Evolutionary conservation across 2,888 invertebrate genomes (phyloP).

Genomic region (Schizotus pectinicornis): DNA sequence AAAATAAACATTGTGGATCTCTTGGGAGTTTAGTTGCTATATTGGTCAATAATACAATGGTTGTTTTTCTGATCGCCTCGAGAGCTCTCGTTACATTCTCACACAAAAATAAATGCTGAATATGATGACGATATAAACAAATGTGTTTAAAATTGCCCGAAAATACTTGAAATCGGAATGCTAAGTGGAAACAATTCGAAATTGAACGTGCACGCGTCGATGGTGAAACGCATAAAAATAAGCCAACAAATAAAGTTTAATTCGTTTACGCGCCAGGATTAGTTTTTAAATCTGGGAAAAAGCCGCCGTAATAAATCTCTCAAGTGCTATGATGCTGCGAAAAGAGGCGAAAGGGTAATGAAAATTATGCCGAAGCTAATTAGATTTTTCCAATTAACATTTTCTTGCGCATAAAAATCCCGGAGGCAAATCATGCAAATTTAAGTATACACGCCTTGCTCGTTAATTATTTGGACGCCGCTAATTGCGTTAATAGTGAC

Average conservation of each 20-base stretch:
- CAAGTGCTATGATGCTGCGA: no score
- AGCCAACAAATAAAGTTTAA: neutral
- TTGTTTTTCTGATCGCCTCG: neutral
- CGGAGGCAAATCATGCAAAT: neutral
- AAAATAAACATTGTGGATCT: neutral
- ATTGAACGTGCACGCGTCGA: neutral
- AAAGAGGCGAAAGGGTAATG: neutral
- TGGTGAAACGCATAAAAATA: neutral
- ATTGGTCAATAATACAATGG: neutral
- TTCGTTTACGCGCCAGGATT: neutral
- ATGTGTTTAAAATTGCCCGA: constrained; percentile 14
- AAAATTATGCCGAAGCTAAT: neutral
- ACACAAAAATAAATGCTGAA: constrained; percentile 10
- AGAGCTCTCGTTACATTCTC: neutral
- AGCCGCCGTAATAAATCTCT: no score
- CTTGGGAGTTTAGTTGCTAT: neutral
- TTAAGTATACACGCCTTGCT: neutral
- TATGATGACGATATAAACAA: constrained; percentile 8
- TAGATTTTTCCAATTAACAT: neutral
- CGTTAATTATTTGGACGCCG: neutral
- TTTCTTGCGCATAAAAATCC: neutral
- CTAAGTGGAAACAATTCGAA: constrained; percentile 1
- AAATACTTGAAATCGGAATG: constrained; percentile 14
- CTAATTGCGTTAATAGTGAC: neutral
- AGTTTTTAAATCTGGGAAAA: neutral